A percentile compares a stretch with the other conserved stretches of the same genome.
Conservation (phyloP, 2,888 invertebrate species). For the Lasioglossum vierecki region DNA sequence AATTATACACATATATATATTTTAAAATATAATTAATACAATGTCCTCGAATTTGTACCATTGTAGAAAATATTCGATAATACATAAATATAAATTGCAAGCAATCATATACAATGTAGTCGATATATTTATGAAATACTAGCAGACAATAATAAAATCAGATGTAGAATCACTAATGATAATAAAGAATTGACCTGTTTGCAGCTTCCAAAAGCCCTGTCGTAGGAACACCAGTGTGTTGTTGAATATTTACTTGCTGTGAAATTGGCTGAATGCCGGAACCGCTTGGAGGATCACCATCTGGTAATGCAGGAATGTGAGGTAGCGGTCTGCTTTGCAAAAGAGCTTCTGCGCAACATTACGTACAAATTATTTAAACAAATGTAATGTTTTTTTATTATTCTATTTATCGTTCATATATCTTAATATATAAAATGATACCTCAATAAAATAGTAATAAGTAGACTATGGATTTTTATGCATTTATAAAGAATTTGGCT, state of each 20-base stretch:
- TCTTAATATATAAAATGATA: background rate
- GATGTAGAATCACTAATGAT: background rate
- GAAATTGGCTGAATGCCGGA: slow-evolving; percentile 81
- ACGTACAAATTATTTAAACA: slow-evolving; percentile 69
- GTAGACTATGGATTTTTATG: no score
- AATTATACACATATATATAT: background rate
- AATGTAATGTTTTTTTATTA: slow-evolving; percentile 18
- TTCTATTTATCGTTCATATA: background rate
- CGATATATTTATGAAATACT: background rate
- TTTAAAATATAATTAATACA: background rate
- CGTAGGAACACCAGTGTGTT: slow-evolving; percentile 78
- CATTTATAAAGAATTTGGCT: no score
- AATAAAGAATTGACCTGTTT: slow-evolving; percentile 76
- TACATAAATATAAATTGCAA: background rate
- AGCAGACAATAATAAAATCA: background rate
- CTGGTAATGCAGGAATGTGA: slow-evolving; percentile 94
- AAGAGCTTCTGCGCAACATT: slow-evolving; percentile 91
- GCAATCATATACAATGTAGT: background rate
- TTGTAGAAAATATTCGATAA: background rate
- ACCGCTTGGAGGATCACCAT: slow-evolving; percentile 87
- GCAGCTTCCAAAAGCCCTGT: slow-evolving; percentile 83
- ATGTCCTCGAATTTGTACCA: background rate
- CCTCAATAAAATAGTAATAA: background rate
- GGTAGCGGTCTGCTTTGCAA: slow-evolving; percentile 97
- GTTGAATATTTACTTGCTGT: slow-evolving; percentile 81